These are phyloP conservation scores for Emys orbicularis DNA, from an alignment of 2,797 vertebrate species.

Conservation along the genomic window DNA sequence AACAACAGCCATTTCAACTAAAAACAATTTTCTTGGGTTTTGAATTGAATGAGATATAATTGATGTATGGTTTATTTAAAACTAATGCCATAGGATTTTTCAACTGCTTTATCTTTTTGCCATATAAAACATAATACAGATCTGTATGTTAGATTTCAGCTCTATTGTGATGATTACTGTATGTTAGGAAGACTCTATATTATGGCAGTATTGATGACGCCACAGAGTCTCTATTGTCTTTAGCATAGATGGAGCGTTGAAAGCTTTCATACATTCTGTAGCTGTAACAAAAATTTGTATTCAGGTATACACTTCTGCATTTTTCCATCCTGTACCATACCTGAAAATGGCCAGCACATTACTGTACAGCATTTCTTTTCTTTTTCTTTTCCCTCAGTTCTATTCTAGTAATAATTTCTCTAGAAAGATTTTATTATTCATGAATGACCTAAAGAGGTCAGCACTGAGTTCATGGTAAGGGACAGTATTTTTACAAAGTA, in stretches of 20 bases:
- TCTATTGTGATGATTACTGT: background rate
- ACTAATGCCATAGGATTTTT: conserved; percentile 25
- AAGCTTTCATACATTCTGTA: conserved; percentile 18
- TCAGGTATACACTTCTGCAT: background rate
- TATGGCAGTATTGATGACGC: conserved; percentile 42
- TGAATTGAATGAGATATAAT: background rate
- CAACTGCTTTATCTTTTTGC: conserved; percentile 35
- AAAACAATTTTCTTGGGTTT: conserved; percentile 16
- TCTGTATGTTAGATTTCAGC: background rate
- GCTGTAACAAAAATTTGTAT: conserved; percentile 41
- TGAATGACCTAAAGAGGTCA: conserved; percentile 78
- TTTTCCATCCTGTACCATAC: conserved; percentile 2
- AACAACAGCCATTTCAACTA: conserved; percentile 28
- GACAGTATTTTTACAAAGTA: conserved; percentile 72
- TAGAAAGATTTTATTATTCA: conserved; percentile 70
- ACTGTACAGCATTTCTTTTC: conserved; percentile 18
- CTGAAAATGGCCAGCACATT: conserved; percentile 38
- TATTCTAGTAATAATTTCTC: conserved; percentile 31
- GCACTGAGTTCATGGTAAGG: conserved; percentile 73
- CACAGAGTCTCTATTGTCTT: conserved; percentile 46
- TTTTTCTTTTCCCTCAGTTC: conserved; percentile 31
- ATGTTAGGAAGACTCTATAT: conserved; percentile 26
- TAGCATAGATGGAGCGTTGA: background rate
- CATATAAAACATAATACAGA: conserved; percentile 2
- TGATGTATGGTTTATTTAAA: conserved; percentile 37